Conservation (phyloP, 2,797 vertebrate genomes). For the Cercopithecus diana region DNA sequence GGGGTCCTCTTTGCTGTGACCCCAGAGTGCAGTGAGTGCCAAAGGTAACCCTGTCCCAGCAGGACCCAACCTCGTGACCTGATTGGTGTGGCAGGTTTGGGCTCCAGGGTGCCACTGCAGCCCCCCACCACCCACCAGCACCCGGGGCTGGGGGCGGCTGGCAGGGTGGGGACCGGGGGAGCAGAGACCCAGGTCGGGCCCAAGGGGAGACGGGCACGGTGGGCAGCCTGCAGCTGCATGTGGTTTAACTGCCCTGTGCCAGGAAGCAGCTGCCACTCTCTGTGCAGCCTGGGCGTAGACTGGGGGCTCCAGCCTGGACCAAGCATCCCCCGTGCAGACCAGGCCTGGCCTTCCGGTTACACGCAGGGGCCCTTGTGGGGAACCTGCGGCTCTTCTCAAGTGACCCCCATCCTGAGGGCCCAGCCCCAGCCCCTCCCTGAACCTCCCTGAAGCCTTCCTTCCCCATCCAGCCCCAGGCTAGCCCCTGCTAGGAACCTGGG, state of each 20-base stretch:
- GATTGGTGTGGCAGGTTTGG: fast-evolving
- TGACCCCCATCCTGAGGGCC: not conserved
- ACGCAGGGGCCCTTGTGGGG: not conserved
- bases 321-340: not conserved
- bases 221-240: not conserved
- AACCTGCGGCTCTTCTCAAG: not conserved
- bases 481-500: too few species aligned
- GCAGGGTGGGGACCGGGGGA: not conserved
- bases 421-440: too few species aligned
- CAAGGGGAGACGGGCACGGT: fast-evolving
- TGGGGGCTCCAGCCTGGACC: fast-evolving
- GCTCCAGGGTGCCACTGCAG: fast-evolving
- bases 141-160: not conserved
- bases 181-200: fast-evolving
- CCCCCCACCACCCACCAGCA: fast-evolving
- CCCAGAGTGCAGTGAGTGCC: fast-evolving
- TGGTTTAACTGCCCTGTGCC: not conserved
- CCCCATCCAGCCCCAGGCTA: not conserved
- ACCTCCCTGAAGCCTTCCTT: not conserved
- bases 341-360: not conserved
- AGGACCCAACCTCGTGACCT: fast-evolving
- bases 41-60: fast-evolving
- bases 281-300: too few species aligned
- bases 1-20: too few species aligned
- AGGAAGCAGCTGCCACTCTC: not conserved